These are phyloP conservation scores for Cyclargus thomasi DNA, from an alignment of 1,140 invertebrate genomes.

Conservation along the genomic window DNA sequence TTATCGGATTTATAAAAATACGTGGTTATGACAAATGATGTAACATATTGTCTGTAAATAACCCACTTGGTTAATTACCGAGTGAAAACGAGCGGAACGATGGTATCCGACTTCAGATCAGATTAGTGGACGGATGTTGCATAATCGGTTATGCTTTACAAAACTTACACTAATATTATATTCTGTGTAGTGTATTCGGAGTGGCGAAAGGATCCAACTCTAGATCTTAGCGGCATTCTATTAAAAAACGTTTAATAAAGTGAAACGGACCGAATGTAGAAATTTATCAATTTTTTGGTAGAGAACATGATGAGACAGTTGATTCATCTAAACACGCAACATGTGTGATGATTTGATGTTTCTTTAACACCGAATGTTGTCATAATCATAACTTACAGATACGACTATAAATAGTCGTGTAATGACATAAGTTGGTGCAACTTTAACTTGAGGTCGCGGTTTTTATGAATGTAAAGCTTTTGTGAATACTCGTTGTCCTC, in stretches of 20 bases:
- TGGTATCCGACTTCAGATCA: constrained; percentile 14
- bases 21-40: background rate
- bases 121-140: constrained; percentile 1
- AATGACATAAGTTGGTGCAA: too few species aligned
- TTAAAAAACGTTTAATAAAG: too few species aligned
- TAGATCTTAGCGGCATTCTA: too few species aligned
- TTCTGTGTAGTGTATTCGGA: too few species aligned
- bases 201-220: too few species aligned
- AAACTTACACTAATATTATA: background rate
- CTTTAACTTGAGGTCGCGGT: background rate
- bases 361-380: too few species aligned
- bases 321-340: background rate
- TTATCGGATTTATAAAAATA: background rate
- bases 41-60: constrained; percentile 12
- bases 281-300: too few species aligned
- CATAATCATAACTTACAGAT: too few species aligned
- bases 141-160: constrained; percentile 5
- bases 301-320: background rate
- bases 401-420: too few species aligned
- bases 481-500: background rate
- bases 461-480: constrained; percentile 1
- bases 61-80: constrained; percentile 4
- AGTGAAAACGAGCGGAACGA: constrained; percentile 10
- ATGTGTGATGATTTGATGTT: too few species aligned
- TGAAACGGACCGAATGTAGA: too few species aligned